phyloP scores from a whole-genome alignment of 2,113 vertebrate species.

The Carassius carassius region DNA sequence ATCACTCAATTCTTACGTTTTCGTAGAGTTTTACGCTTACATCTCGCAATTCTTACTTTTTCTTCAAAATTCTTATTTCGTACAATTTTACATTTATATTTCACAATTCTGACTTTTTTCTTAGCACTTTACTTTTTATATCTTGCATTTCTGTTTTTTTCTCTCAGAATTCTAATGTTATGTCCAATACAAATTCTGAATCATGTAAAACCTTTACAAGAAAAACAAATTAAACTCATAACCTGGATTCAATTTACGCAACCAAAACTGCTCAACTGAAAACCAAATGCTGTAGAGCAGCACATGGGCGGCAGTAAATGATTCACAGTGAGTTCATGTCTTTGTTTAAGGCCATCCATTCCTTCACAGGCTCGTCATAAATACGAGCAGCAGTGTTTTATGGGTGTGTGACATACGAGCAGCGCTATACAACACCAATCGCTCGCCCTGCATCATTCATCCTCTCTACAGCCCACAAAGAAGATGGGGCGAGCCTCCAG shows the following conservation, averaged over 20 bases:
- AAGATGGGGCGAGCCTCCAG: neutral
- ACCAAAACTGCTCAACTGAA: neutral
- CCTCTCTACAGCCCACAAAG: neutral
- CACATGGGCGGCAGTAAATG: neutral
- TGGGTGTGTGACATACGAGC: neutral
- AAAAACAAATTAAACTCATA: neutral
- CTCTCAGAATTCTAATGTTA: no score
- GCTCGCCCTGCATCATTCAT: neutral
- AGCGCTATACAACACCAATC: neutral
- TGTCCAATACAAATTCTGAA: neutral
- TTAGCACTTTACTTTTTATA: no score
- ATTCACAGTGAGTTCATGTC: constrained; percentile 33
- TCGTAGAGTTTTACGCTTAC: no score
- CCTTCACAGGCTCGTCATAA: constrained; percentile 19
- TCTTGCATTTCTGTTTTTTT: no score
- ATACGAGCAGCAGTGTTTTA: constrained; percentile 19
- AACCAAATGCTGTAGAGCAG: neutral
- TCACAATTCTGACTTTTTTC: no score
- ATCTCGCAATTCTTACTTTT: no score
- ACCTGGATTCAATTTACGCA: neutral
- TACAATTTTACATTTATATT: no score
- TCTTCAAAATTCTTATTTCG: no score
- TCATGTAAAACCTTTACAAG: no score
- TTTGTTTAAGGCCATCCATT: constrained; percentile 36
- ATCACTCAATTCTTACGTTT: no score